phyloP scores from a whole-genome alignment of 1,140 invertebrate species.

The Dolichoris vasculosae region DNA sequence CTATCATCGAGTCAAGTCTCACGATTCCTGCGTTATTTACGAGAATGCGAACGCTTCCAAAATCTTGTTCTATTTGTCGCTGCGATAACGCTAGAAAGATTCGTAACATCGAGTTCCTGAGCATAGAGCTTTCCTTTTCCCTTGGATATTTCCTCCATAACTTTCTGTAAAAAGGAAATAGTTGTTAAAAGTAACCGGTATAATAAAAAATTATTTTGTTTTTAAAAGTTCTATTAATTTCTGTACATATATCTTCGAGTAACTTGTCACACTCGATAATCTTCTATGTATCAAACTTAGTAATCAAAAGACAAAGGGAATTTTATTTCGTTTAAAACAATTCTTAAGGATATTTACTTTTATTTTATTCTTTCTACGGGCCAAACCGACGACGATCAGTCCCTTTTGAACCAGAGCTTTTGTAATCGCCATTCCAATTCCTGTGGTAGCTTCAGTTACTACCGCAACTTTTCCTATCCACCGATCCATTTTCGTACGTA shows the following conservation, averaged over 20 bases:
- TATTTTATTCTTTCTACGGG: slow-evolving; percentile 13
- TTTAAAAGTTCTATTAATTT: no score
- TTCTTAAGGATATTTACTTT: slow-evolving; percentile 14
- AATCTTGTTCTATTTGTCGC: slow-evolving; percentile 75
- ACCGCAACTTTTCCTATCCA: slow-evolving; percentile 77
- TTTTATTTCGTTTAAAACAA: no score
- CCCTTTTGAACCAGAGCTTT: slow-evolving; percentile 73
- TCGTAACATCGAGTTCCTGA: slow-evolving; percentile 77
- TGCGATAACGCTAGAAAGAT: slow-evolving; percentile 76
- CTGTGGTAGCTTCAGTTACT: slow-evolving; percentile 78
- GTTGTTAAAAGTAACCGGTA: not conserved
- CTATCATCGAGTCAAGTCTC: slow-evolving; percentile 63
- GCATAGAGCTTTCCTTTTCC: slow-evolving; percentile 65
- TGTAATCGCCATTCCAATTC: slow-evolving; percentile 76
- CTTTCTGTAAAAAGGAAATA: slow-evolving; percentile 45
- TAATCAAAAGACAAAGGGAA: no score
- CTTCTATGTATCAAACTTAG: no score
- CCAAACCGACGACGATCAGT: slow-evolving; percentile 71
- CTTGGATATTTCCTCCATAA: slow-evolving; percentile 45
- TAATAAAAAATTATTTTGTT: no score
- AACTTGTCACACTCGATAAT: no score
- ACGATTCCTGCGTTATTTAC: slow-evolving; percentile 81
- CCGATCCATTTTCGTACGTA: slow-evolving; percentile 72
- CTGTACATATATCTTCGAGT: no score
- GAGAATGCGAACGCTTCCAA: slow-evolving; percentile 79